Percentiles rank a stretch among this genome's conserved stretches.
Evolutionary conservation across 2,797 vertebrate genomes (phyloP).

Genomic region (Melanotaenia trifasciata): DNA sequence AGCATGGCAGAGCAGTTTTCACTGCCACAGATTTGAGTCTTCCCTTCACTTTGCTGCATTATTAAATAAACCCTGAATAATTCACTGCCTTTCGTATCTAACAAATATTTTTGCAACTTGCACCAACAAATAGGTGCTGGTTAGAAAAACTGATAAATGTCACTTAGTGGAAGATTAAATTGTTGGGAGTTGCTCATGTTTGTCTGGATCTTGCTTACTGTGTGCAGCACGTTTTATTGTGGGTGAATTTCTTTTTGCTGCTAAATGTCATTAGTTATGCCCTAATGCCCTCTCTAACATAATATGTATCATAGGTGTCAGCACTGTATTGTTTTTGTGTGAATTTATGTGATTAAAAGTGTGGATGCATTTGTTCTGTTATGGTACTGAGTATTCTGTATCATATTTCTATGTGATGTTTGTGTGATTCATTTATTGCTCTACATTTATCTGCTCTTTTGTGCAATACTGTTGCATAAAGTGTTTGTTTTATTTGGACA

Average conservation of each 20-base stretch:
- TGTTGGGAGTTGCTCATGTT: not conserved
- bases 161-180: constrained; percentile 2
- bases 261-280: constrained; percentile 26
- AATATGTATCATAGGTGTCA: not conserved
- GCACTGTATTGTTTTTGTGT: not conserved
- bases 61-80: constrained; percentile 91
- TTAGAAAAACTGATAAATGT: constrained; percentile 7
- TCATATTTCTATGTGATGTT: not conserved
- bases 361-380: not conserved
- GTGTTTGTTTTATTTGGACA: not conserved
- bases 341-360: not conserved
- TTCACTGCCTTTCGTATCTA: constrained; percentile 86
- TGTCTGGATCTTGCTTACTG: not conserved
- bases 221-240: not conserved
- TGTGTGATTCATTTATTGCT: not conserved
- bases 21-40: constrained; percentile 79
- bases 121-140: constrained; percentile 76
- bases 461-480: not conserved
- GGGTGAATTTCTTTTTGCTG: not conserved
- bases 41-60: constrained; percentile 87
- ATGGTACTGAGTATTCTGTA: not conserved
- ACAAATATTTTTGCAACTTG: constrained; percentile 86
- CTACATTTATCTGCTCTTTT: not conserved
- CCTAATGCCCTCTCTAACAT: not conserved
- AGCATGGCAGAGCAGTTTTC: constrained; percentile 71